Evolutionary conservation across 1,140 invertebrate genomes (phyloP), one percentile per base, ranked within the genome.

Genomic region (Heterodera schachtii): DNA sequence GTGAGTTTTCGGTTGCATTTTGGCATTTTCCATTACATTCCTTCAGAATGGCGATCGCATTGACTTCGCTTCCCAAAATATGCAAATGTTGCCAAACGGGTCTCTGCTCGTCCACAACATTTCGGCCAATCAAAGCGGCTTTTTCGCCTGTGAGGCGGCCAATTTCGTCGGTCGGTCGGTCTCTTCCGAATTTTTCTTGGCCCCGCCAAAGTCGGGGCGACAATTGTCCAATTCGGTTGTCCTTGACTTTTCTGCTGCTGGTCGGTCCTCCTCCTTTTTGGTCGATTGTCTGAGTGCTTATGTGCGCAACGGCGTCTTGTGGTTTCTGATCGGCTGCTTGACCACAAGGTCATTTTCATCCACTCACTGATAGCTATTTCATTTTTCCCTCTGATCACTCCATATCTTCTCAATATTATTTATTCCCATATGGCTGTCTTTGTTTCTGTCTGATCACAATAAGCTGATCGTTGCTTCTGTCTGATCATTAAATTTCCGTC

Each of bases 51-150:
- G 77, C 31, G 77, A 43, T 0, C 77, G 77, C 49, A 31, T 78
- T 16, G 77, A 78, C 31, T 78, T 78, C 21, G 64, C 70, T 13
- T 41, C 64, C 31, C 70, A 69, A 69, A 78, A 78, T 69, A 69
- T 69, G 77, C 64, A 78, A 78, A 78, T 78, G 9, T 60, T 70
- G 7, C 77, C 77, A 11, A 78, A 78, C 21, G 77, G 77, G 3
- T 78, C 77, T 16, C 77, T 78, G n/a, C 57, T 78, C 47, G 49
- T 78, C 13, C 77, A 78, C 77, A 78, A 78, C 43, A 41, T 78
- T 69, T 78, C 77, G 13, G 31, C 64, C 9, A 69, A 69, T 69
- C 77, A 78, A 47, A 78, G 77, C 21, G 77, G 77, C 64, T 69
- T 70, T 78, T 78, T 64, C 31, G 46, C 77, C 11, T 78, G 77